These are phyloP conservation scores for Ceratotherium simum DNA, from an alignment of 2,113 vertebrate species.

Conservation along the genomic window DNA sequence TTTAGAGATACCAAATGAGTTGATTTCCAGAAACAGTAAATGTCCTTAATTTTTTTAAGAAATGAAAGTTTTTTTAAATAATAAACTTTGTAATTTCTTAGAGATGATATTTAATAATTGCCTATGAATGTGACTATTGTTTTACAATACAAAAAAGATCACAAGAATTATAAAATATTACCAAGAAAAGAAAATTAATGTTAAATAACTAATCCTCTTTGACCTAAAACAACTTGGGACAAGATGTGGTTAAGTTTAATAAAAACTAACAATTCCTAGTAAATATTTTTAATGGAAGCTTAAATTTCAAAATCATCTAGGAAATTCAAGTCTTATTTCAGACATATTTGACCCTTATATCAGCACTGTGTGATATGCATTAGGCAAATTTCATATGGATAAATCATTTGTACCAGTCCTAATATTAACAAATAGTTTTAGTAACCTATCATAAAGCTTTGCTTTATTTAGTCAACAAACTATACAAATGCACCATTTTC, in stretches of 20 bases:
- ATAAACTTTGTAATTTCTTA: neutral
- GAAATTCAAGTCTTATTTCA: slow-evolving; percentile 2
- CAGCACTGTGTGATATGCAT: neutral
- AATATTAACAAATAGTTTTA: neutral
- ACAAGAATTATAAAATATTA: neutral
- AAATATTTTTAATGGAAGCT: slow-evolving; percentile 33
- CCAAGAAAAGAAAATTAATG: neutral
- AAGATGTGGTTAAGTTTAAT: neutral
- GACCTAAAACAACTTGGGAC: neutral
- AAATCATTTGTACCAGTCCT: neutral
- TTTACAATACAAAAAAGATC: neutral
- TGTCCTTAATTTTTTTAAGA: neutral
- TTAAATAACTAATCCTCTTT: neutral
- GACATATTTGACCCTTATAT: neutral
- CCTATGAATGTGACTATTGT: neutral
- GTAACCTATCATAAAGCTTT: neutral
- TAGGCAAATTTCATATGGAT: neutral
- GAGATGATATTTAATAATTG: neutral
- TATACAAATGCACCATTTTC: neutral
- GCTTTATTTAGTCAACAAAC: neutral
- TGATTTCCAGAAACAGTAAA: neutral
- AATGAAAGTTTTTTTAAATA: neutral
- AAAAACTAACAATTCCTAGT: neutral
- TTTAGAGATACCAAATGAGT: neutral
- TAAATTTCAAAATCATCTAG: neutral